phyloP scores from a whole-genome alignment of 2,113 vertebrate genomes.

The Channa maculata region DNA sequence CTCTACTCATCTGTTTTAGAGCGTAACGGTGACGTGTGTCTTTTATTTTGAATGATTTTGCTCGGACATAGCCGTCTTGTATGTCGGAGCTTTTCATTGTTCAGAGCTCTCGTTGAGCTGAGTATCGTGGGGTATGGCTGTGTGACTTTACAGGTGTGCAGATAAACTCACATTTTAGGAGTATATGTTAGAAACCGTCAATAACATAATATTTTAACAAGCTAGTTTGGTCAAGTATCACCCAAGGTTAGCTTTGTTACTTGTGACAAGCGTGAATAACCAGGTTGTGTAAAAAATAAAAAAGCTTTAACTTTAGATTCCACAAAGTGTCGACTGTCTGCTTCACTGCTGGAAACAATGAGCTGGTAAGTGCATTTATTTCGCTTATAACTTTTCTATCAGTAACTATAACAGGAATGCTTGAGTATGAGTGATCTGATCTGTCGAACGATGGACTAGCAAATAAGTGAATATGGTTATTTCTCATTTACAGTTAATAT shows the following conservation, averaged over 20 bases:
- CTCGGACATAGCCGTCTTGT: neutral
- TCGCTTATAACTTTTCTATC: neutral
- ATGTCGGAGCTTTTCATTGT: fast-evolving
- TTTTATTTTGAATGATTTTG: constrained; percentile 12
- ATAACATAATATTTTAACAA: no score
- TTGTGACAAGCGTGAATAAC: no score
- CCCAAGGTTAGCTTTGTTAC: neutral
- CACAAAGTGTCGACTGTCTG: no score
- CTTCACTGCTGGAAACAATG: constrained; percentile 25
- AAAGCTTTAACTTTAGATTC: no score
- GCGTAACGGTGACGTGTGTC: fast-evolving
- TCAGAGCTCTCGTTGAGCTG: no score
- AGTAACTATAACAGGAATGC: neutral
- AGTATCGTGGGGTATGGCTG: no score
- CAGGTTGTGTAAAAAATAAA: neutral
- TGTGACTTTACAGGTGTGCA: no score
- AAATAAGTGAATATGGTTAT: no score
- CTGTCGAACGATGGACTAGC: no score
- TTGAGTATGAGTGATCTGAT: no score
- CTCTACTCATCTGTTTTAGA: fast-evolving
- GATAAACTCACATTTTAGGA: neutral
- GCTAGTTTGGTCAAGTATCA: no score
- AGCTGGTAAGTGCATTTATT: constrained; percentile 44
- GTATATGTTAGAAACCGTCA: neutral
- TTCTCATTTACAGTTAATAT: no score